These are phyloP conservation scores for Tetranychus piercei DNA, from an alignment of 2,888 invertebrate genomes.

Conservation along the genomic window DNA sequence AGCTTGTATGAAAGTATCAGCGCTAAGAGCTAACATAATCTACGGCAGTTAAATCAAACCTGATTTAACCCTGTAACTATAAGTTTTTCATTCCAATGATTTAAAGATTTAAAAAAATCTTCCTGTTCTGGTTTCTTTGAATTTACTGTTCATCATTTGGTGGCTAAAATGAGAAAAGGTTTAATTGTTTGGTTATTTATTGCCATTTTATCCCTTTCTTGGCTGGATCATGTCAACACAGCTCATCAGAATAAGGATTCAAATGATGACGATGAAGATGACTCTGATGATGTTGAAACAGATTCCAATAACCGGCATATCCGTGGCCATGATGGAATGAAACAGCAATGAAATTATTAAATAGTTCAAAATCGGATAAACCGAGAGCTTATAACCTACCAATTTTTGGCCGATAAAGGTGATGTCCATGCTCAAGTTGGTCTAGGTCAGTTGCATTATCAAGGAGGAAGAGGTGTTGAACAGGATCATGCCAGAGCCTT, in stretches of 20 bases:
- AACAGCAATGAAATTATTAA: slow-evolving; percentile 48
- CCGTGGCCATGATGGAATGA: slow-evolving; percentile 32
- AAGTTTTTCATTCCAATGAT: no score
- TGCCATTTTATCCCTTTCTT: background rate
- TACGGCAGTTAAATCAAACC: no score
- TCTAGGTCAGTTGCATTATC: slow-evolving; percentile 86
- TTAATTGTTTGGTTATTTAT: background rate
- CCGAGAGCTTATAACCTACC: slow-evolving; percentile 56
- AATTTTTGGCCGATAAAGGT: slow-evolving; percentile 89
- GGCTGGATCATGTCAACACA: background rate
- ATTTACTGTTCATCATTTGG: no score
- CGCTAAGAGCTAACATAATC: no score
- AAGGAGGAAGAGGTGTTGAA: slow-evolving; percentile 86
- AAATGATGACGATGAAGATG: background rate
- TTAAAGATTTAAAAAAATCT: no score
- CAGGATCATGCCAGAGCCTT: slow-evolving; percentile 70
- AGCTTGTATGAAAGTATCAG: no score
- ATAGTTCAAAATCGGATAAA: slow-evolving; percentile 30
- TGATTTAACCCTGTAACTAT: no score
- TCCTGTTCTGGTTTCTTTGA: no score
- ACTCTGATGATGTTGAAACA: background rate
- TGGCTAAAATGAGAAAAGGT: no score
- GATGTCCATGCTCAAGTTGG: slow-evolving; percentile 95
- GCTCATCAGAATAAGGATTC: background rate
- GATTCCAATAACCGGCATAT: background rate